Evolutionary conservation across 2,888 invertebrate species (phyloP), one percentile per base, ranked within the genome.

Genomic region (Rhopalosiphum nymphaeae): DNA sequence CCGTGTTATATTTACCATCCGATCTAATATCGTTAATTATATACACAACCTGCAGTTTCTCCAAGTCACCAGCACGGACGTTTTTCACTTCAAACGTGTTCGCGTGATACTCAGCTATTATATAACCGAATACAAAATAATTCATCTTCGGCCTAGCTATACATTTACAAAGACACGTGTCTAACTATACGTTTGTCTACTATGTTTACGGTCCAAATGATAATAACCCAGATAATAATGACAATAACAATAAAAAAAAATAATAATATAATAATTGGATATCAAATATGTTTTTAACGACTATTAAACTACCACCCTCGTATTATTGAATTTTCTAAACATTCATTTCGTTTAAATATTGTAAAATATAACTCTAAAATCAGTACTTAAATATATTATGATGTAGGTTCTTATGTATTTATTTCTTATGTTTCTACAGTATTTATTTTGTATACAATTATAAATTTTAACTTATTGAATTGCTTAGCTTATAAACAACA

Each of bases 141-240:
- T 67, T 90, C n/a, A 90, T 49, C 46, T 49, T 67, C 2, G 89
- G 26, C 44, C 67, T n/a, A 67, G 13, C 67, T n/a, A 3, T 44
- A 46, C n/a, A 49, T 49, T 78, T 25, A 90, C 90, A 78, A 49
- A 78, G 67, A 90, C 90, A 67, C 90, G 90, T 67, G 90, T 67
- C 89, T 89, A 61, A 36, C 78, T 42, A 78, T 78, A 36, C 36
- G 78, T 78, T 78, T 21, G 21, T 36, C 78, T 78, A 36, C 36
- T 78, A 78, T 78, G 21, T 78, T 78, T 36, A 78, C 36, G 36
- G 36, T 36, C 78, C 78, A 78, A 36, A 78, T 36, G 78, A 78
- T 78, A 36, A 36, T 78, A 78, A 21, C 21, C 78, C 21, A 36
- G 78, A 36, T 36, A 86, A 86, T 46, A 49, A 86, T 86, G 46